phyloP scores from a whole-genome alignment of 2,113 vertebrate genomes.

The Amblyornis subalaris region DNA sequence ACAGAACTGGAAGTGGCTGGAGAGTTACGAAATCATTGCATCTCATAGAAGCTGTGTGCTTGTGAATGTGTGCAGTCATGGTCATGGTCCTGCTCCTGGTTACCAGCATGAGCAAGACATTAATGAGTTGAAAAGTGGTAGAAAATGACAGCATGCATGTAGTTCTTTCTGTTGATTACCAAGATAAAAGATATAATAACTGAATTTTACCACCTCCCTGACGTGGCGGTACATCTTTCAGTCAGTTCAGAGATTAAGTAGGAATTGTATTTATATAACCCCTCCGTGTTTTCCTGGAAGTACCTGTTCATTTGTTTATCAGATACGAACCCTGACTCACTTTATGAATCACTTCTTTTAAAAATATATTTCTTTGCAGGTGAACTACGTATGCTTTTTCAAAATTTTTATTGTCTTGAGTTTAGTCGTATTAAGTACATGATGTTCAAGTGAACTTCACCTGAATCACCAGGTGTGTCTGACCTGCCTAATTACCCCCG shows the following conservation, averaged over 20 bases:
- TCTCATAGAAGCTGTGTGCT: not conserved
- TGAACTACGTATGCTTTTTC: not conserved
- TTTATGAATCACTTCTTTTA: not conserved
- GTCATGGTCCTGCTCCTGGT: not conserved
- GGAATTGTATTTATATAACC: not conserved
- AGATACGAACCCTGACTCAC: not conserved
- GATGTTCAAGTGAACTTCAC: not conserved
- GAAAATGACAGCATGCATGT: not conserved
- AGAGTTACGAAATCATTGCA: not conserved
- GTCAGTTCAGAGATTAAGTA: not conserved
- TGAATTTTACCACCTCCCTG: not conserved
- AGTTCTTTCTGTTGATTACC: not conserved
- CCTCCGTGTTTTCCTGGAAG: not conserved
- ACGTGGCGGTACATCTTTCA: not conserved
- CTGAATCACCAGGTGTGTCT: not conserved
- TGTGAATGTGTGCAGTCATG: not conserved
- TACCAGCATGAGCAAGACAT: not conserved
- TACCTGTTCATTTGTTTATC: not conserved
- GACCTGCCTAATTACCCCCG: not conserved
- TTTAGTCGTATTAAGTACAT: not conserved
- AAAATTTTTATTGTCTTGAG: not conserved
- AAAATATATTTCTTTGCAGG: not conserved
- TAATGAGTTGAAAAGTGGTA: not conserved
- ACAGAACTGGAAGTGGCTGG: conserved; percentile 31
- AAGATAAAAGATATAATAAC: not conserved